Evolutionary conservation across 2,113 vertebrate genomes (phyloP).

Genomic region (Danionella cerebrum): DNA sequence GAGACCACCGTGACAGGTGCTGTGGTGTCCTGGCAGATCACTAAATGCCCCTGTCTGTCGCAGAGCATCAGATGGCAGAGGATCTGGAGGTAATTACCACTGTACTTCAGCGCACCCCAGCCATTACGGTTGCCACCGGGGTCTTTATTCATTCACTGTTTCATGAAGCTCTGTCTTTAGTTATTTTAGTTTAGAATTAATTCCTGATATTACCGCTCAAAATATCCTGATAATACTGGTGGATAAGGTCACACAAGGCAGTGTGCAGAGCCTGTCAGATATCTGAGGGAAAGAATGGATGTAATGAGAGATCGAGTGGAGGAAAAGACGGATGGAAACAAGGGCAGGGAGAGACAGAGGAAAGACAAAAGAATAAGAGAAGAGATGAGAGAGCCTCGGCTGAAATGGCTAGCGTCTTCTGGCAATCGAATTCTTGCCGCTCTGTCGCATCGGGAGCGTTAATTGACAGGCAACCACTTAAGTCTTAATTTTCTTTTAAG

Average conservation of each 20-base stretch:
- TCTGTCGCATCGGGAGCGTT: constrained; percentile 45
- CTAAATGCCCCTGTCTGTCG: constrained; percentile 28
- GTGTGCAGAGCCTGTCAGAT: neutral
- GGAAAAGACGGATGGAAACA: constrained; percentile 11
- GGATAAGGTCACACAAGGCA: neutral
- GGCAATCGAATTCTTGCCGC: constrained; percentile 47
- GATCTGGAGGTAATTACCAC: constrained; percentile 24
- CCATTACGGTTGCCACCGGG: neutral
- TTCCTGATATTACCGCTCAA: too few relatives aligned
- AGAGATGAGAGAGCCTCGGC: constrained; percentile 17
- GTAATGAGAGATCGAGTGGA: neutral
- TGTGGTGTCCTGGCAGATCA: constrained; percentile 28
- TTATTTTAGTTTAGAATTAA: neutral
- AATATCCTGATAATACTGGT: neutral
- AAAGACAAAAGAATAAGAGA: neutral
- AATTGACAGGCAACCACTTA: constrained; percentile 54
- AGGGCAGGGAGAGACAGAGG: neutral
- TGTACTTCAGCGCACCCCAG: constrained; percentile 8
- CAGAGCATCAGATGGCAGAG: constrained; percentile 23
- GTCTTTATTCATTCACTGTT: neutral
- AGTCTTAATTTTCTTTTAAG: constrained; percentile 53
- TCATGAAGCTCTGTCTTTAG: neutral
- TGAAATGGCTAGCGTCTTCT: constrained; percentile 45
- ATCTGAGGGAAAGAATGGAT: neutral
- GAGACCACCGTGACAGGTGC: constrained; percentile 18